Evolutionary conservation across 2,797 vertebrate species (phyloP).

Genomic region (Enteromius paludinosus): DNA sequence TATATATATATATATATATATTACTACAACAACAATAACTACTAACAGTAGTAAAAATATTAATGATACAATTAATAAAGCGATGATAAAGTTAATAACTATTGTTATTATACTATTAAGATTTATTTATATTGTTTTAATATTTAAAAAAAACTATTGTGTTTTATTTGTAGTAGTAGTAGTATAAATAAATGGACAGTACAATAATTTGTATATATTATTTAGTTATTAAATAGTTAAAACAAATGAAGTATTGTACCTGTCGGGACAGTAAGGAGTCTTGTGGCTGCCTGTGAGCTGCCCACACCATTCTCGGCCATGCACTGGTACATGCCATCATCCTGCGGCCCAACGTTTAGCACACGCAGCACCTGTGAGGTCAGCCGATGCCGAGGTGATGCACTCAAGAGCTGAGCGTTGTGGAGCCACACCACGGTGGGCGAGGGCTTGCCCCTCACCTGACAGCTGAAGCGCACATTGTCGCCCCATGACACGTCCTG

Average conservation of each 20-base stretch:
- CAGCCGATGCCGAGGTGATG: slow-evolving; percentile 84
- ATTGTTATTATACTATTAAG: neutral
- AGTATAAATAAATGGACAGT: neutral
- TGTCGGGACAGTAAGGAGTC: slow-evolving; percentile 82
- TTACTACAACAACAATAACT: neutral
- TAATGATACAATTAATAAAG: neutral
- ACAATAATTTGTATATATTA: neutral
- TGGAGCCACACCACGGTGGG: slow-evolving; percentile 91
- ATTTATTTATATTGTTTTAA: neutral
- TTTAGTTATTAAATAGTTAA: neutral
- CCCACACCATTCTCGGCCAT: slow-evolving; percentile 95
- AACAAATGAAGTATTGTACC: slow-evolving; percentile 72
- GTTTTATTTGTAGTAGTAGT: neutral
- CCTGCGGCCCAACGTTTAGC: slow-evolving; percentile 85
- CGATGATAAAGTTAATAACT: neutral
- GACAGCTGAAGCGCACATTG: slow-evolving; percentile 88
- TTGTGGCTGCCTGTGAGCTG: slow-evolving; percentile 89
- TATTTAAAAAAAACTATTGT: neutral
- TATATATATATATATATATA: neutral
- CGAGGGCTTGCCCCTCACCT: slow-evolving; percentile 87
- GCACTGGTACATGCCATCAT: slow-evolving; percentile 95
- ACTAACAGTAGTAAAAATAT: neutral
- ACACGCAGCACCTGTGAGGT: slow-evolving; percentile 79
- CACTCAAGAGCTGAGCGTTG: slow-evolving; percentile 83
- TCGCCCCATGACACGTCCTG: slow-evolving; percentile 87